These are phyloP conservation scores for Montipora capitata DNA, from an alignment of 92 coral and sea anemone species.

Conservation along the genomic window DNA sequence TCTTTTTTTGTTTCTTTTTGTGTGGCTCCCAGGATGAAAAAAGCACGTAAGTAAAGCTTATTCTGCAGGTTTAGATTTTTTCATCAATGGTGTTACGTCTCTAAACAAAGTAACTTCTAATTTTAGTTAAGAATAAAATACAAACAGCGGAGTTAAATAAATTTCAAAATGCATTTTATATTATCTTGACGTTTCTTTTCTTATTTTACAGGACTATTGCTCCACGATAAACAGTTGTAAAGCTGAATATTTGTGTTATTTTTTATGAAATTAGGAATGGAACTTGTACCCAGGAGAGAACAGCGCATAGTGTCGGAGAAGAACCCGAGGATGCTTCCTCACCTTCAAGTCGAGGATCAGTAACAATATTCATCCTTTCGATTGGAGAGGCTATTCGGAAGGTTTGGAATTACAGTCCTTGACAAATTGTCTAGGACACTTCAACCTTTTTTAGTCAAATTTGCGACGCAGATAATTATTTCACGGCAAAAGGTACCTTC, in stretches of 20 bases:
- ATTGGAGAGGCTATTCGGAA: constrained; percentile 12
- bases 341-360: constrained; percentile 14
- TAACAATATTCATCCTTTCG: constrained; percentile 9
- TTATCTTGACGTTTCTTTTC: no score
- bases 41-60: constrained; percentile 20
- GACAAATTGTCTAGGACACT: no score
- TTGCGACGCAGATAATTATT: no score
- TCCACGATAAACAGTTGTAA: background rate
- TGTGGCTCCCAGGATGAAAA: constrained; percentile 28
- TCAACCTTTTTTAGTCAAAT: no score
- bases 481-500: no score
- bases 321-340: constrained; percentile 11
- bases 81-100: no score
- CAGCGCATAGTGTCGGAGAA: constrained; percentile 9
- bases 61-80: no score
- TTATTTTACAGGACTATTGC: no score
- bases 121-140: background rate
- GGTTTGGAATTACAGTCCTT: constrained; percentile 1
- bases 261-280: constrained; percentile 18
- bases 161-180: no score
- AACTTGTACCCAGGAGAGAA: background rate
- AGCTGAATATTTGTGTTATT: background rate
- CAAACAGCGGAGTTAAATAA: no score
- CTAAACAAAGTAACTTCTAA: background rate
- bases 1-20: constrained; percentile 11